Percentiles rank a stretch among this genome's conserved stretches.
Evolutionary conservation across 2,113 vertebrate genomes (phyloP).

Genomic region (Riparia riparia): DNA sequence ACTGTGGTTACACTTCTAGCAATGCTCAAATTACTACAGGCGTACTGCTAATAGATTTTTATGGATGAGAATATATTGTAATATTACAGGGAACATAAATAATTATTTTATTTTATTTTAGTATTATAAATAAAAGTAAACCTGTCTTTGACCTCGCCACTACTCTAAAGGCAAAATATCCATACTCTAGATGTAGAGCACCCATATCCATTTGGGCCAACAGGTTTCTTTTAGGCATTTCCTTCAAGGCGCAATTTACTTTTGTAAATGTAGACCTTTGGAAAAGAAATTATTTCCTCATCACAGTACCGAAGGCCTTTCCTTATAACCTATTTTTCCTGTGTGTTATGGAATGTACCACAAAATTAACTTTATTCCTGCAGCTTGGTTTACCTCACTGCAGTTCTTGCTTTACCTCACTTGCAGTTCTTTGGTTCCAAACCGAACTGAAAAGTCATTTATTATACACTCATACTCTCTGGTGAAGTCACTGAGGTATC

Average conservation of each 20-base stretch:
- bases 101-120: background rate
- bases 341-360: background rate
- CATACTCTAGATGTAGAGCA: background rate
- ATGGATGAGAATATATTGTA: background rate
- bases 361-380: background rate
- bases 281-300: background rate
- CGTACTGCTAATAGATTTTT: background rate
- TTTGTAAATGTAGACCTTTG: background rate
- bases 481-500: background rate
- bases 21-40: background rate
- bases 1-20: background rate
- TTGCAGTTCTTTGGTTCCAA: background rate
- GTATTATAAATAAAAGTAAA: background rate
- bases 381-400: background rate
- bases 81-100: background rate
- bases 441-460: background rate
- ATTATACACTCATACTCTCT: background rate
- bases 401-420: background rate
- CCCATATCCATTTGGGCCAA: background rate
- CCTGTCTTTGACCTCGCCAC: background rate
- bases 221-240: background rate
- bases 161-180: background rate
- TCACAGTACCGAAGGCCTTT: background rate
- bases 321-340: background rate
- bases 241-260: background rate